phyloP scores from a whole-genome alignment of 2,113 vertebrate species.

The Zosterops lateralis region DNA sequence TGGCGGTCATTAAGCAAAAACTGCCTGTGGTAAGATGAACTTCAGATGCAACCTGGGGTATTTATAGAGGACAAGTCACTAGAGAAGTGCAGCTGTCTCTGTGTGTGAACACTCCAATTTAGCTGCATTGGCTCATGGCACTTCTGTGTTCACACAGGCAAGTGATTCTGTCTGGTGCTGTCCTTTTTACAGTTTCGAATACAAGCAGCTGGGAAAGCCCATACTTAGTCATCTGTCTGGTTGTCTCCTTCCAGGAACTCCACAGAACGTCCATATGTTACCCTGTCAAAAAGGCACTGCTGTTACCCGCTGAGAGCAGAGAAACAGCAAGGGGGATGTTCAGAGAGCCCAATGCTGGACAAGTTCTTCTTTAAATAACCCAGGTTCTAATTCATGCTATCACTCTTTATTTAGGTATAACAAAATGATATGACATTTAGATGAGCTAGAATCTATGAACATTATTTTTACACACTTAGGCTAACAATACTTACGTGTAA shows the following conservation, averaged over 20 bases:
- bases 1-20: neutral
- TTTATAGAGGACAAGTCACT: constrained; percentile 1
- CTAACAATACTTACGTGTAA: neutral
- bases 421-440: neutral
- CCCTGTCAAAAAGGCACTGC: neutral
- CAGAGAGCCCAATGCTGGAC: neutral
- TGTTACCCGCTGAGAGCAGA: neutral
- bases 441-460: neutral
- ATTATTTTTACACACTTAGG: neutral
- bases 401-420: neutral
- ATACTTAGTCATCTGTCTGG: constrained; percentile 11
- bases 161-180: neutral
- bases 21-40: neutral
- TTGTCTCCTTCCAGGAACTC: constrained; percentile 32
- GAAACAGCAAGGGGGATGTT: neutral
- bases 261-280: constrained; percentile 38
- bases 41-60: neutral
- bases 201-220: constrained; percentile 33
- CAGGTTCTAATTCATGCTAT: neutral
- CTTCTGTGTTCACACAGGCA: neutral
- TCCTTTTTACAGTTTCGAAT: constrained; percentile 18
- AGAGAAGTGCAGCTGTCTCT: neutral
- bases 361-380: neutral
- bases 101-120: neutral
- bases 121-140: neutral